Base-by-base conservation (phyloP, 2,113 vertebrate genomes). In the Dasyurus viverrinus region DNA sequence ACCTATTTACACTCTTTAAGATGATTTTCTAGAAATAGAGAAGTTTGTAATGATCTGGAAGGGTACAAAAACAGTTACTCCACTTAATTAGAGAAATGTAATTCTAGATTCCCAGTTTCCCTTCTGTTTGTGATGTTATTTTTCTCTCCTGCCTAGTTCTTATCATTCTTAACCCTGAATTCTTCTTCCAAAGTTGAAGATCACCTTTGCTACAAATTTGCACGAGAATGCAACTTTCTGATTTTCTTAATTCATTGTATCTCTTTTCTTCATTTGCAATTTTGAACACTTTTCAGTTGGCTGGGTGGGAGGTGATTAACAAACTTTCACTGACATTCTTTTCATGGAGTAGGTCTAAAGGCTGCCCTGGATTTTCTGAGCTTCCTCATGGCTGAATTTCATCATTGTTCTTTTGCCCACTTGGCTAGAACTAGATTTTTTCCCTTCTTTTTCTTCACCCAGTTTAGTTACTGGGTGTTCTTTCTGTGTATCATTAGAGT, bases 151-250 rank as follows among this genome's bases (percentile, higher is more conserved):
- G 50, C 3, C 25, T 52, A 47, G 3, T 48, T 54, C 50, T 10
- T 90, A 30, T 55, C 53, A 48, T 90, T 95, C 91, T 93, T 47
- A 16, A 60, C 53, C 54, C 52, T 84, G 27, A 93, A 89, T 90
- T 5, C 53, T 91, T 76, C n/a, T 68, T 93, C 47, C 30, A 76
- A 54, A 76, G 24, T 6, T 30, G 57, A 57, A 93, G 27, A 16
- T 89, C 30, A 76, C 6, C 90, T 27, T 50, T 92, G 93, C 46
- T 47, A 42, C 90, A 89, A 57, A 26, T 48, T 42, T 84, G 19
- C 16, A 42, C 42, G 68, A 84, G n/a, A 84, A 84, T 84, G 5
- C 19, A 2, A n/a, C 36, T 10, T 4, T 25, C 93, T 90, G 60
- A 54, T 46, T 48, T 55, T 94, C 90, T 54, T 93, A 47, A 89